These are phyloP conservation scores for Agapornis roseicollis DNA, from an alignment of 2,113 vertebrate genomes.

Conservation along the genomic window DNA sequence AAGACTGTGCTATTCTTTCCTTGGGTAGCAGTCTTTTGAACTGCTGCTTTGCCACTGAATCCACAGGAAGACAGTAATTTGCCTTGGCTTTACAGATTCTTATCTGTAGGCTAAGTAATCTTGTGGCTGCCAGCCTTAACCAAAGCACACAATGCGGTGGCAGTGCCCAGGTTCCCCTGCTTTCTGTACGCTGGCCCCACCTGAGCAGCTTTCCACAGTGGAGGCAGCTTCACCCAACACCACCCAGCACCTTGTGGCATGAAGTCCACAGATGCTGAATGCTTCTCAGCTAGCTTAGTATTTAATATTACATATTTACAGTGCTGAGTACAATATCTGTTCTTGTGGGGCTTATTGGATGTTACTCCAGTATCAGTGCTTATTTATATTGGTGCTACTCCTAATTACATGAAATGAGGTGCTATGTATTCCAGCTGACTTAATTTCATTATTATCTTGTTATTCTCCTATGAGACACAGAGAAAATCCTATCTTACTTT, in stretches of 20 bases:
- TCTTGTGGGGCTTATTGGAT: background rate
- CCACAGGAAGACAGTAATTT: background rate
- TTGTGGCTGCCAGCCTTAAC: background rate
- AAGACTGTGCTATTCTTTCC: background rate
- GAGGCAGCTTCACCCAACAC: background rate
- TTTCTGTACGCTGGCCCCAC: background rate
- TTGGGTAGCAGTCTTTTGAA: background rate
- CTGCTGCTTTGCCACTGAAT: background rate
- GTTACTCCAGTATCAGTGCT: background rate
- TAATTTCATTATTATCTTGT: slow-evolving; percentile 57
- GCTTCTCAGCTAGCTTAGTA: background rate
- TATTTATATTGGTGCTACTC: slow-evolving; percentile 39
- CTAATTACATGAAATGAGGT: slow-evolving; percentile 20
- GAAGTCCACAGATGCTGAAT: background rate
- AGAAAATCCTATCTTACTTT: slow-evolving; percentile 25
- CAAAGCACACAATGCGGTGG: background rate
- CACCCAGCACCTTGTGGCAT: background rate
- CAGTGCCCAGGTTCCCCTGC: background rate
- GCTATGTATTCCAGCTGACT: slow-evolving; percentile 34
- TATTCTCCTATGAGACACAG: slow-evolving; percentile 31
- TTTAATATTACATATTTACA: background rate
- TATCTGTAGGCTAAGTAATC: background rate
- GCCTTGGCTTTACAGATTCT: background rate
- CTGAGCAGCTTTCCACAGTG: background rate
- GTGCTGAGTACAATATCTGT: background rate